Conservation (phyloP, 2,888 invertebrate species). For the Pasiphila rectangulata region DNA sequence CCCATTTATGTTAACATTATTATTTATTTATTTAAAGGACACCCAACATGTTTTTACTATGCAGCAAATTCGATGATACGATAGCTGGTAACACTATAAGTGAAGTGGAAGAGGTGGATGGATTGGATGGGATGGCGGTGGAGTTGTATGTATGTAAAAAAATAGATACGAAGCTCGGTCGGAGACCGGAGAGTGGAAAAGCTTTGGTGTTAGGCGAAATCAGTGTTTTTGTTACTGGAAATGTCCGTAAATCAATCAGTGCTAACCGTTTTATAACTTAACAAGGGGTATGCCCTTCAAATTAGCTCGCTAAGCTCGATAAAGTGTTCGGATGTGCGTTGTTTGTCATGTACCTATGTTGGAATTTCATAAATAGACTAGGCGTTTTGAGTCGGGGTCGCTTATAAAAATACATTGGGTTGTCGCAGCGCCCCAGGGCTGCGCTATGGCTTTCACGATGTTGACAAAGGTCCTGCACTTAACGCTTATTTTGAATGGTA, state of each 20-base stretch:
- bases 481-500: conserved; percentile 54
- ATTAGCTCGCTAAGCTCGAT: neutral
- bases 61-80: too few species aligned
- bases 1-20: too few species aligned
- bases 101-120: too few species aligned
- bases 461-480: conserved; percentile 42
- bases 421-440: conserved; percentile 58
- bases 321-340: conserved; percentile 60
- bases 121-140: too few species aligned
- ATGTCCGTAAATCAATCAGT: neutral
- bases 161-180: neutral
- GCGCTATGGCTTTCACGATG: conserved; percentile 54
- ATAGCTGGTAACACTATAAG: neutral
- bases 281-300: neutral
- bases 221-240: neutral
- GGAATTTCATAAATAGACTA: conserved; percentile 74
- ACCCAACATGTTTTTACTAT: too few species aligned
- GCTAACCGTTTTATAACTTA: neutral
- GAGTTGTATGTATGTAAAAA: neutral
- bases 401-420: conserved; percentile 75
- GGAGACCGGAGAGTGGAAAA: conserved; percentile 2
- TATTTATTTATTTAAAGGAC: too few species aligned
- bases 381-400: conserved; percentile 75
- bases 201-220: conserved; percentile 7
- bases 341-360: conserved; percentile 67